Conservation (phyloP, 2,888 invertebrate genomes). For the Metalampra italica region DNA sequence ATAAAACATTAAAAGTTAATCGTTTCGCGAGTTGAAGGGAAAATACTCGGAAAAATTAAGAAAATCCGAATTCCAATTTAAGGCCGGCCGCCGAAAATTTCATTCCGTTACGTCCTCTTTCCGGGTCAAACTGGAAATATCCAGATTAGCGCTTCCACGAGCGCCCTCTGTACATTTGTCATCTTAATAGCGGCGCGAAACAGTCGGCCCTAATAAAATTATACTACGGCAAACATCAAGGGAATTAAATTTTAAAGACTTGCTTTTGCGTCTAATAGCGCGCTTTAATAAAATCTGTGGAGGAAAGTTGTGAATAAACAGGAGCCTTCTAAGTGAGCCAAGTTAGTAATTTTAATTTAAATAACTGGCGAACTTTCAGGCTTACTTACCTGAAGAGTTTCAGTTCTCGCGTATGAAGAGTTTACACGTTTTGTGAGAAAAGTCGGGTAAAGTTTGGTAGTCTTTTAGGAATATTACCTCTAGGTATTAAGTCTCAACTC, state of each 20-base stretch:
- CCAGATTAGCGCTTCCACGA: conserved; percentile 5
- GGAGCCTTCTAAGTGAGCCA: conserved; percentile 6
- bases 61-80: not conserved
- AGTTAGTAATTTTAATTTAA: conserved; percentile 14
- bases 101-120: not conserved
- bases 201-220: conserved; percentile 14
- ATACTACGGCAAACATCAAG: conserved; percentile 13
- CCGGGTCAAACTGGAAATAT: conserved; percentile 5
- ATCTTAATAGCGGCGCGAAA: conserved; percentile 14
- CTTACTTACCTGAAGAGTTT: conserved; percentile 4
- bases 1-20: not conserved
- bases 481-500: no score
- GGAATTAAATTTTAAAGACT: conserved; percentile 15
- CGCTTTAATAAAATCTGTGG: conserved; percentile 10
- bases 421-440: not conserved
- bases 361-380: conserved; percentile 6
- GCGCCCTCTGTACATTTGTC: conserved; percentile 25
- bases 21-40: not conserved
- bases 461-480: not conserved
- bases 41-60: not conserved
- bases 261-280: conserved; percentile 12
- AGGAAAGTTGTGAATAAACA: conserved; percentile 12
- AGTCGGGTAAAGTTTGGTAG: not conserved
- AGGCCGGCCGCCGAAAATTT: not conserved
- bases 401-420: not conserved